Evolutionary conservation across 2,113 vertebrate genomes (phyloP), one percentile per base, ranked within the genome.

Genomic region (Bucco capensis): DNA sequence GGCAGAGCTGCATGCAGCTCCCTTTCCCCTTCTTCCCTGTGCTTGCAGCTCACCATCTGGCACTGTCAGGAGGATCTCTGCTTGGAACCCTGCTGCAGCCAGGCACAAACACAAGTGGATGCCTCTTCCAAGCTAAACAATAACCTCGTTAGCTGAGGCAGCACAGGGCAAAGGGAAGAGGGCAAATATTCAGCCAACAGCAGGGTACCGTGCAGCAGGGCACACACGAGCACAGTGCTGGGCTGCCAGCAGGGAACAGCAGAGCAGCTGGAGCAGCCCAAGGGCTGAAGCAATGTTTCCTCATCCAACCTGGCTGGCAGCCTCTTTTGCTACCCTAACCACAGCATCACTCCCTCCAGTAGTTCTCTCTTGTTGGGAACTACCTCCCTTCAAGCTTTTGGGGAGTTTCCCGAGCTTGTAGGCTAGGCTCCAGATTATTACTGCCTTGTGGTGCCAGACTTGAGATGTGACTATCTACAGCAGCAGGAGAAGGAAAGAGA

Each of bases 1-100:
- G 28, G 23, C 77, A 73, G 74, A 71, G 53, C 92, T 60, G 51
- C 47, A n/a, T 60, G 51, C 47, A n/a, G 66, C 46, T 94, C 83
- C 62, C 24, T 35, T 30, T 17, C 10, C 46, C 53, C 22, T 57
- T 81, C 44, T 83, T 47, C n/a, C 71, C 54, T 1, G 1, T 1
- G 37, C 75, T 58, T 8, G 16, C 7, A 0, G 73, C 66, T 78
- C n/a, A 1, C 96, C 94, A 94, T 93, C 91, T 95, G 95, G 91
- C 86, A 38, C 65, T 6, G 64, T 51, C 56, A 44, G 86, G 86
- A 96, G 85, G 51, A 53, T 77, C 80, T 46, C 35, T 8, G 66
- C 71, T 82, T 4, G 19, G 73, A 88, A 67, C 62, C 7, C 2
- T 2, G 22, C 76, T 42, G 54, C 50, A 64, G 92, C 73, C 81